Percentiles rank a stretch among this genome's conserved stretches.
phyloP scores from a whole-genome alignment of 2,888 invertebrate genomes.

The Drosophila putrida region DNA sequence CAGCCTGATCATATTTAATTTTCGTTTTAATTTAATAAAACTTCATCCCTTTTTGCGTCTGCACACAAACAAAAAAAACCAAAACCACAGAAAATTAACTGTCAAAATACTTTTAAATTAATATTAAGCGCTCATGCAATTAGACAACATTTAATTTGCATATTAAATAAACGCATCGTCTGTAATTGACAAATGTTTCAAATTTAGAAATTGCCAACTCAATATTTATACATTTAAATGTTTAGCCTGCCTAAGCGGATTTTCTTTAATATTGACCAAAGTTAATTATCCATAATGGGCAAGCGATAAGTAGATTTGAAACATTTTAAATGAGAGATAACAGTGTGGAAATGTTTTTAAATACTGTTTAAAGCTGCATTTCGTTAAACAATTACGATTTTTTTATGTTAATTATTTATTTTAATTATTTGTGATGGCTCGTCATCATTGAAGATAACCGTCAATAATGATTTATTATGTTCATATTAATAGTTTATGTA shows the following conservation, averaged over 20 bases:
- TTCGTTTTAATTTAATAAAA: constrained; percentile 56
- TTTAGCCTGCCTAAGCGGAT: constrained; percentile 9
- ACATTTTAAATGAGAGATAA: background rate
- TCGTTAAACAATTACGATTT: no score
- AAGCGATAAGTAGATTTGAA: constrained; percentile 30
- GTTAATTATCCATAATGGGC: constrained; percentile 63
- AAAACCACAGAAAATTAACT: constrained; percentile 56
- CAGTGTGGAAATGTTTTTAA: background rate
- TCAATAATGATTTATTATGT: no score
- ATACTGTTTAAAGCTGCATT: background rate
- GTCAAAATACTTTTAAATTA: constrained; percentile 52
- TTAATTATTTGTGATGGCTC: no score
- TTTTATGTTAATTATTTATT: no score
- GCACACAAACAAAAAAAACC: constrained; percentile 5
- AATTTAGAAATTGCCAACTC: constrained; percentile 2
- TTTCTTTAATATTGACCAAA: constrained; percentile 37
- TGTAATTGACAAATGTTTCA: constrained; percentile 37
- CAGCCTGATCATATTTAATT: constrained; percentile 37
- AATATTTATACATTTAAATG: constrained; percentile 4
- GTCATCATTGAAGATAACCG: no score
- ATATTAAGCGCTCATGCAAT: constrained; percentile 48
- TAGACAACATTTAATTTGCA: constrained; percentile 53
- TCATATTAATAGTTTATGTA: background rate
- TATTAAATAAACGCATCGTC: constrained; percentile 16
- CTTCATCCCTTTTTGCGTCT: background rate